Evolutionary conservation across 1,140 invertebrate species (phyloP), one percentile per base, ranked within the genome.

Genomic region (Psilanteris sp.): DNA sequence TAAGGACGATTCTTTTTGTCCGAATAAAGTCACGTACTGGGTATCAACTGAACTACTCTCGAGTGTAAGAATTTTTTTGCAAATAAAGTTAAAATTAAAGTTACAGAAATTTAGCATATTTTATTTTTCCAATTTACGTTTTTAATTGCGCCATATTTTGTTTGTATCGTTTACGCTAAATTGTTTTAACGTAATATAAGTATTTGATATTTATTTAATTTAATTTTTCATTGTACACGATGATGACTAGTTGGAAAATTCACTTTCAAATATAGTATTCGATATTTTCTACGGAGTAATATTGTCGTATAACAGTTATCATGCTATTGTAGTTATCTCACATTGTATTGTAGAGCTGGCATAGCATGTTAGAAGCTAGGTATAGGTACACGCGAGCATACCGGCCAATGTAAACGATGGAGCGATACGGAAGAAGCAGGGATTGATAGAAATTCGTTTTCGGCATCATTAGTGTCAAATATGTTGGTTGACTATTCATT

Each of bases 321-420:
- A 31, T 43, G 64, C 22, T 70, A 59, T 70, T 16, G 11, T 77
- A 57, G 34, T 24, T 68, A 70, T 37, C 13, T 57, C 48, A 55
- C 50, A 73, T 54, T 75, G 77, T 72, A 59, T 78, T 71, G 72
- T 75, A 68, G 73, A 84, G 80, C 72, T 70, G 79, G 83, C 83
- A 82, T 76, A 83, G 77, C 80, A 72, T 82, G 80, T 78, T 78
- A 79, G 39, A 82, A 84, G 83, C 83, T 83, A 82, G 76, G 71
- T 78, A 61, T 73, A 67, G 73, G 79, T 79, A 83, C 76, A 79
- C 79, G 79, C 78, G 77, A 83, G 79, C 75, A 57, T 79, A 74
- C 50, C 43, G 50, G 62, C 77, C 70, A 78, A 74, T 32, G 43
- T 77, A 74, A 79, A 78, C 67, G 70, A 44, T 46, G 52, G 71